Evolutionary conservation across 2,113 vertebrate species (phyloP).

Genomic region (Lophochroa leadbeateri): DNA sequence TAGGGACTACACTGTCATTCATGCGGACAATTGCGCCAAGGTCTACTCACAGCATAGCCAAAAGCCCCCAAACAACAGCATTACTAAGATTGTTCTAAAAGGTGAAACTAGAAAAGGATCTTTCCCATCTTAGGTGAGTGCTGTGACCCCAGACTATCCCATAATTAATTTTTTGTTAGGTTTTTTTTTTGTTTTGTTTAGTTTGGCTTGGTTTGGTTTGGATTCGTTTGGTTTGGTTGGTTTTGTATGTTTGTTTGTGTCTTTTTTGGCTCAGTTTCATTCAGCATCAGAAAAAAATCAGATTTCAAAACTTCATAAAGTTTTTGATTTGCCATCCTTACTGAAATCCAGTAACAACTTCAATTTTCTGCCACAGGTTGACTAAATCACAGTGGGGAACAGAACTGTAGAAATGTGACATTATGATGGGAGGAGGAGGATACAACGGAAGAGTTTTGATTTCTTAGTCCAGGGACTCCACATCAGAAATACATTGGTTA

Average conservation of each 20-base stretch:
- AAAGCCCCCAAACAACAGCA: rapidly evolving
- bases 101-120: neutral
- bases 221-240: neutral
- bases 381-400: neutral
- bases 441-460: neutral
- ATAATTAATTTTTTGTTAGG: neutral
- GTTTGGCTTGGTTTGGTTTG: neutral
- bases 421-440: neutral
- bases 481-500: neutral
- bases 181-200: neutral
- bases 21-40: neutral
- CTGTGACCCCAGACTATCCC: neutral
- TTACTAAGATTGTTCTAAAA: neutral
- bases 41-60: neutral
- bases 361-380: neutral
- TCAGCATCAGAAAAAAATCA: neutral
- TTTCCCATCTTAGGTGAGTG: neutral
- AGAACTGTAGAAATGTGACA: neutral
- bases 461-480: neutral
- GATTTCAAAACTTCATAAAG: neutral
- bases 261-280: neutral
- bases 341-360: neutral
- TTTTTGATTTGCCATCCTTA: neutral
- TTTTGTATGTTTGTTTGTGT: neutral
- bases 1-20: neutral